Percentiles rank a stretch among this genome's conserved stretches.
Conservation (phyloP, 2,888 invertebrate species). For the Caenorhabditis sulstoni region DNA sequence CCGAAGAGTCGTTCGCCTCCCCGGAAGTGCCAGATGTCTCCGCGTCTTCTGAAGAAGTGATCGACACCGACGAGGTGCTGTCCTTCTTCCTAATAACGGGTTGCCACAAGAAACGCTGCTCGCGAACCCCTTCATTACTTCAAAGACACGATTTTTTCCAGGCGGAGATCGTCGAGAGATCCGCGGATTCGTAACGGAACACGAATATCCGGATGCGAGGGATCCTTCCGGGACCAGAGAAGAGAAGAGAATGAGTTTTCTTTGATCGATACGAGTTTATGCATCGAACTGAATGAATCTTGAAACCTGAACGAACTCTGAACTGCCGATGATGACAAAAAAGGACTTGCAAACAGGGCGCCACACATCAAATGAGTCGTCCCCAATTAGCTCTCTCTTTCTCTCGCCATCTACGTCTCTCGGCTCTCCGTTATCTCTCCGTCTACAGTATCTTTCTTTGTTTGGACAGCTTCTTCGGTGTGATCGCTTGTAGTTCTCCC, state of each 20-base stretch:
- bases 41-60: conserved; percentile 16
- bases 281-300: not conserved
- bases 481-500: not conserved
- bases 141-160: no score
- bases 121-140: no score
- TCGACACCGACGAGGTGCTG: not conserved
- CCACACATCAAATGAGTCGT: conserved; percentile 40
- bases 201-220: no score
- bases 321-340: conserved; percentile 1
- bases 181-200: no score
- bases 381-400: conserved; percentile 25
- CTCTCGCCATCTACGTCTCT: conserved; percentile 27
- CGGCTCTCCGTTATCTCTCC: not conserved
- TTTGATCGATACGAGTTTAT: no score
- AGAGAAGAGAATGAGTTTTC: no score
- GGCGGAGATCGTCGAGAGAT: no score
- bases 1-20: conserved; percentile 15
- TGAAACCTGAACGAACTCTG: conserved; percentile 33
- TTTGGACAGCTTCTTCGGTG: conserved; percentile 38
- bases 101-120: not conserved
- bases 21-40: conserved; percentile 1
- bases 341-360: conserved; percentile 39
- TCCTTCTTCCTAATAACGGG: not conserved
- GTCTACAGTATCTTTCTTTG: conserved; percentile 31
- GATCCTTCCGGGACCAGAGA: no score